Evolutionary conservation across 2,888 invertebrate genomes (phyloP).

Genomic region (Muscina levida): DNA sequence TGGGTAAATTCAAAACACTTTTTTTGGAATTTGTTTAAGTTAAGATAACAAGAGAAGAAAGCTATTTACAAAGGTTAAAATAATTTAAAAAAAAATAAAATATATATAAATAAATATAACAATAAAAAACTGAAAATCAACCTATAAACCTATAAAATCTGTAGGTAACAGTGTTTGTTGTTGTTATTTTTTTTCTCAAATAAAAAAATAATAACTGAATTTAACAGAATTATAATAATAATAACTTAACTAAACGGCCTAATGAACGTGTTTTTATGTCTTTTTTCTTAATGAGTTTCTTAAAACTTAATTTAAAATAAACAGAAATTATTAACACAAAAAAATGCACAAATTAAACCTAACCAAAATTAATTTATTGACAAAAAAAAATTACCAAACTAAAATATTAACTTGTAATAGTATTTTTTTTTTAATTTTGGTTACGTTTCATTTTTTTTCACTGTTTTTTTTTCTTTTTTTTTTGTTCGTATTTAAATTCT

Average conservation of each 20-base stretch:
- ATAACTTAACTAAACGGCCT: constrained; percentile 57
- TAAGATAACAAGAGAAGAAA: constrained; percentile 63
- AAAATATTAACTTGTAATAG: constrained; percentile 42
- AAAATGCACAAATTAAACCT: constrained; percentile 35
- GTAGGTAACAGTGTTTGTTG: constrained; percentile 65
- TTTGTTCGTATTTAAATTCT: constrained; percentile 4
- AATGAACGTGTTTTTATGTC: constrained; percentile 65
- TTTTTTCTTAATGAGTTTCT: constrained; percentile 45
- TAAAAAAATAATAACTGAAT: constrained; percentile 58
- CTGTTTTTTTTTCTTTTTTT: constrained; percentile 48
- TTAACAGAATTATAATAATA: constrained; percentile 40
- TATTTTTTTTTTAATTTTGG: constrained; percentile 24
- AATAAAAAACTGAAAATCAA: neutral
- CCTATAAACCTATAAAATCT: constrained; percentile 43
- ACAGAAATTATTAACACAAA: constrained; percentile 35
- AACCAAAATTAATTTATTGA: constrained; percentile 29
- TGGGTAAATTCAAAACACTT: constrained; percentile 57
- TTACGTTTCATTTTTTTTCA: constrained; percentile 25
- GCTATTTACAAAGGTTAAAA: constrained; percentile 62
- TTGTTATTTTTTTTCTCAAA: constrained; percentile 49
- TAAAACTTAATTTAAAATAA: constrained; percentile 13
- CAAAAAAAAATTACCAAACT: constrained; percentile 26
- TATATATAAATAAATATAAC: neutral
- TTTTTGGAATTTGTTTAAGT: constrained; percentile 48
- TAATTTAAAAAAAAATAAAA: neutral